Evolutionary conservation across 2,113 vertebrate species (phyloP), one percentile per base, ranked within the genome.

Genomic region (Bubo scandiacus): DNA sequence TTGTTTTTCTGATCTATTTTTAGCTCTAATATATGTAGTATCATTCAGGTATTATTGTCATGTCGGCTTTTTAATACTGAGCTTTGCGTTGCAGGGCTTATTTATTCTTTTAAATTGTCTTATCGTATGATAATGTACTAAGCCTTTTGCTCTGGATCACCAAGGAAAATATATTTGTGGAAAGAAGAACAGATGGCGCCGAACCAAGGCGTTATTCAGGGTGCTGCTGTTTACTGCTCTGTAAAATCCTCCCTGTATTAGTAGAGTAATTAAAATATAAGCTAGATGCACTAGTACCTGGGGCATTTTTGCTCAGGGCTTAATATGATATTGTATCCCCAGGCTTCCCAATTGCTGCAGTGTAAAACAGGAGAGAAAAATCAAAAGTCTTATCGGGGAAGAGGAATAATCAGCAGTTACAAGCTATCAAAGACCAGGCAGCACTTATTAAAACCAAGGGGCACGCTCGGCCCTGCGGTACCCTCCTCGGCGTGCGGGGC

Each of bases 151-250:
- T 90, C 91, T 66, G 58, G 84, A 86, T 92, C 81, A 45, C 78
- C 85, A 65, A 88, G 91, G 65, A 90, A 90, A 95, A 86, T 77
- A 5, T 80, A 89, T 94, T 47, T 95, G 72, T 71, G 81, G 90
- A 40, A 73, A 55, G 66, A 88, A 75, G 95, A 96, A 80, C 96
- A 98, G 97, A 95, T 95, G 96, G 94, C 23, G 59, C n/a, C 1
- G 8, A 93, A 73, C 66, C 75, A 45, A 61, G 67, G 65, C 5
- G 43, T 57, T 68, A 61, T 57, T 65, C 80, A 43, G 43, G 82
- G 73, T 43, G 34, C 57, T 81, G 94, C 86, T 89, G 80, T 62
- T 86, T 85, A n/a, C 91, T 51, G 71, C 86, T 79, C 84, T 87
- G 90, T 55, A 73, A 94, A 96, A 88, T 87, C 78, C 84, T 62